phyloP scores from a whole-genome alignment of 2,797 vertebrate genomes.

The Amblyopsis hoosieri region DNA sequence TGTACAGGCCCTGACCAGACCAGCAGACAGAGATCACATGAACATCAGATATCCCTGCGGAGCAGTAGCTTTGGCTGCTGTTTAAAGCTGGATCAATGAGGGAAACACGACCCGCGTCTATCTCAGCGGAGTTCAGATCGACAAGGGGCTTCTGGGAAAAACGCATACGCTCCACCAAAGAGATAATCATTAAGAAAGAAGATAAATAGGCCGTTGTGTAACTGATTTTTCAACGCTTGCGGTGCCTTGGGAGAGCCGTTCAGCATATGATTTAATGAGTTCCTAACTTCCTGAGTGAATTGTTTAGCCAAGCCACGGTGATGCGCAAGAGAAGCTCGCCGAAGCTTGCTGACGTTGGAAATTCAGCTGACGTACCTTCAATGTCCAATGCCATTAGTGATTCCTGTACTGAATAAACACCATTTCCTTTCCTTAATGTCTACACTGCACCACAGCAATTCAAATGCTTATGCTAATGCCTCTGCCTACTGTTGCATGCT shows the following conservation, averaged over 20 bases:
- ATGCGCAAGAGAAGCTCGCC: constrained; percentile 44
- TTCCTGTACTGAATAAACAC: constrained; percentile 71
- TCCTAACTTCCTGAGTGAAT: constrained; percentile 55
- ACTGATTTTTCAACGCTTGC: constrained; percentile 37
- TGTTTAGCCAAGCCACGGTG: constrained; percentile 36
- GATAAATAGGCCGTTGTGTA: constrained; percentile 19
- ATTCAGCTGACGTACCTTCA: constrained; percentile 71
- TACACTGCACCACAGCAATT: constrained; percentile 62
- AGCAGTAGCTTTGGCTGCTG: constrained; percentile 70
- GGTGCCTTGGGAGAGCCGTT: constrained; percentile 16
- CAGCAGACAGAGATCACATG: constrained; percentile 71
- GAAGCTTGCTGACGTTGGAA: constrained; percentile 67
- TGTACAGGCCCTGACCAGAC: constrained; percentile 44
- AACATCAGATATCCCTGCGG: constrained; percentile 60
- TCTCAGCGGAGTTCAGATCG: constrained; percentile 42
- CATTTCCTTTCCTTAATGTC: constrained; percentile 76
- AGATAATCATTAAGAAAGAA: constrained; percentile 2
- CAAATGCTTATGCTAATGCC: constrained; percentile 60
- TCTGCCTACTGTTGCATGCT: constrained; percentile 35
- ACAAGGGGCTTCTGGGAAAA: constrained; percentile 64
- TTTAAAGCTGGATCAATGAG: constrained; percentile 74
- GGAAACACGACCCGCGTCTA: constrained; percentile 66
- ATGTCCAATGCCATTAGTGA: constrained; percentile 78
- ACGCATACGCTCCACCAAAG: constrained; percentile 41
- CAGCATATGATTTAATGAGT: constrained; percentile 42